Percentiles rank a stretch among this genome's conserved stretches.
Evolutionary conservation across 2,113 vertebrate species (phyloP).

Genomic region (Ceuthmochares aereus): DNA sequence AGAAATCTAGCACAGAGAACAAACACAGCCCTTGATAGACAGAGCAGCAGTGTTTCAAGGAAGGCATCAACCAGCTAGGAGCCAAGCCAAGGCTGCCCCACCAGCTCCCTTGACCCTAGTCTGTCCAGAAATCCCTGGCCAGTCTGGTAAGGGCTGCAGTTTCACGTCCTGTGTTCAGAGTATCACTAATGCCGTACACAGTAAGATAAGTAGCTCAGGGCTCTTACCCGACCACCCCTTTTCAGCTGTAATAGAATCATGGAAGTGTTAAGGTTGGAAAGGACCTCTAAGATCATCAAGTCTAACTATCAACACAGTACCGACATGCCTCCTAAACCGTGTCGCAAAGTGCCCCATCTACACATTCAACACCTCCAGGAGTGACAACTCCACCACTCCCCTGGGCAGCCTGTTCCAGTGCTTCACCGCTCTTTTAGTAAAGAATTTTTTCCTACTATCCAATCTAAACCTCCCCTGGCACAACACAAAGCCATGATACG

Average conservation of each 20-base stretch:
- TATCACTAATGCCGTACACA: background rate
- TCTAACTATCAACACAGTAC: no score
- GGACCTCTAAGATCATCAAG: no score
- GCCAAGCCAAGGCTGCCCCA: background rate
- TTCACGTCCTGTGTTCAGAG: background rate
- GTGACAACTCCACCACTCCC: no score
- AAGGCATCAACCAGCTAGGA: background rate
- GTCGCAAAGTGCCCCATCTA: no score
- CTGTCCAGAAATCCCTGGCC: background rate
- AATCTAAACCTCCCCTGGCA: no score
- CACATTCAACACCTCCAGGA: no score
- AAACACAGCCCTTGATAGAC: background rate
- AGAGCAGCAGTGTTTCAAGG: background rate
- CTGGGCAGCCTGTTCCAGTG: no score
- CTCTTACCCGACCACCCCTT: background rate
- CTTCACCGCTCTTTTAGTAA: no score
- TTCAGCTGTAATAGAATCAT: background rate
- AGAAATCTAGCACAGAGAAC: background rate
- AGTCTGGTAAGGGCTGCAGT: background rate
- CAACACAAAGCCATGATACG: background rate
- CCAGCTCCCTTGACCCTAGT: background rate
- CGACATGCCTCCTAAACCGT: no score
- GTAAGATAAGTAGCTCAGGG: background rate
- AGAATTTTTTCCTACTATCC: no score
- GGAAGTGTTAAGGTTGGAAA: no score